Percentiles rank a stretch among this genome's conserved stretches.
phyloP scores from a whole-genome alignment of 1,140 invertebrate species.

The Drosophila paulistorum region DNA sequence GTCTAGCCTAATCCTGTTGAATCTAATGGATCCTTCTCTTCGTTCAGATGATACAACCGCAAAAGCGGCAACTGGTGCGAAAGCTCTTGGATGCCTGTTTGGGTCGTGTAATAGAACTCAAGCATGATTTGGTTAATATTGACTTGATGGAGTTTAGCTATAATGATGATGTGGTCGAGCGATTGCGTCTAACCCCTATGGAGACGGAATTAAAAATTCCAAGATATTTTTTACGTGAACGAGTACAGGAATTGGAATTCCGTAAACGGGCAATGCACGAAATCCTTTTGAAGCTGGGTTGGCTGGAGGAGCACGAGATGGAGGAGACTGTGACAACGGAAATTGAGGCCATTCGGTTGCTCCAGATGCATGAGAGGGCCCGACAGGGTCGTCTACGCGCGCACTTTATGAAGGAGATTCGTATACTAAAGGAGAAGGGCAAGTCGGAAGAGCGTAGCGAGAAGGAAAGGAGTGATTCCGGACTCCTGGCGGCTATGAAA shows the following conservation, averaged over 20 bases:
- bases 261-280: conserved; percentile 87
- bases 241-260: conserved; percentile 85
- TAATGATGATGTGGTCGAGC: conserved; percentile 90
- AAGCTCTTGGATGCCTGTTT: conserved; percentile 91
- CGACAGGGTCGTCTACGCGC: conserved; percentile 92
- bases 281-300: conserved; percentile 87
- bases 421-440: conserved; percentile 89
- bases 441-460: conserved; percentile 85
- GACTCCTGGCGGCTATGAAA: conserved; percentile 87
- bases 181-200: conserved; percentile 86
- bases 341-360: conserved; percentile 92
- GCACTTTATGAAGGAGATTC: conserved; percentile 96
- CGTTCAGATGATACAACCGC: conserved; percentile 91
- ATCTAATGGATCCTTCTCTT: background rate
- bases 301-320: conserved; percentile 85
- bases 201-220: conserved; percentile 88
- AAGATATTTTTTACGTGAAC: conserved; percentile 88
- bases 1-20: no score
- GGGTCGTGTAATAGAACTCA: conserved; percentile 90
- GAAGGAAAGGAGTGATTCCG: conserved; percentile 84
- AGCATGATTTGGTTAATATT: conserved; percentile 93
- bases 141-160: conserved; percentile 94
- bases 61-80: conserved; percentile 92
- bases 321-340: conserved; percentile 88
- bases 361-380: conserved; percentile 95